These are phyloP conservation scores for Zaprionus tsacasi DNA, from an alignment of 1,140 invertebrate species.

Conservation along the genomic window DNA sequence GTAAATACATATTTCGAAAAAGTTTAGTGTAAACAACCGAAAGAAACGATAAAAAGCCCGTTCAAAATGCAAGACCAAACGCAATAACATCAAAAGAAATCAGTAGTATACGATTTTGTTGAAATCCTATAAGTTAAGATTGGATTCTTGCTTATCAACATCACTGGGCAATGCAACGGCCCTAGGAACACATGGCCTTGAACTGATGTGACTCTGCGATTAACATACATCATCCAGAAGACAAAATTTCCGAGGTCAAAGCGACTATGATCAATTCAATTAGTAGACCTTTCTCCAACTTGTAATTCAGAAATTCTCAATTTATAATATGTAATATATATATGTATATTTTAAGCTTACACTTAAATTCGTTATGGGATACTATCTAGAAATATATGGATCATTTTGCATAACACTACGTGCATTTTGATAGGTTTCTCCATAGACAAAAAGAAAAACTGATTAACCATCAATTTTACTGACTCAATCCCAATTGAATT, in stretches of 20 bases:
- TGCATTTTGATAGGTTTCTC: constrained; percentile 1
- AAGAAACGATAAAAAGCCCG: not conserved
- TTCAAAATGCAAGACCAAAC: constrained; percentile 4
- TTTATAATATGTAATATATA: constrained; percentile 15
- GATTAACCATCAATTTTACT: not conserved
- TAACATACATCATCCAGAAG: not conserved
- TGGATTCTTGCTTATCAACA: not conserved
- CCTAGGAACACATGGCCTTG: not conserved
- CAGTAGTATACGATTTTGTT: not conserved
- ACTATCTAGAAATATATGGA: constrained; percentile 40
- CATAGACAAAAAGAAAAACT: not conserved
- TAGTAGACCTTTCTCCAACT: not conserved
- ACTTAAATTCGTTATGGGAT: constrained; percentile 9
- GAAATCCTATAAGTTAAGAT: not conserved
- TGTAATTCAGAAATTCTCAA: constrained; percentile 18
- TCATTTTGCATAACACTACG: constrained; percentile 19
- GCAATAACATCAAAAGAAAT: not conserved
- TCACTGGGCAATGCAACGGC: not conserved
- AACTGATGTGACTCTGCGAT: constrained; percentile 1
- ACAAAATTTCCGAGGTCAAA: not conserved
- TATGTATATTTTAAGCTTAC: not conserved
- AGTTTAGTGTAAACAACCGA: constrained; percentile 18
- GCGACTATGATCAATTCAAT: not conserved
- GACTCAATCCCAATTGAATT: not conserved
- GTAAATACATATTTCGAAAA: constrained; percentile 24